Evolutionary conservation across 2,797 vertebrate species (phyloP).

Genomic region (Poecilia gillii): DNA sequence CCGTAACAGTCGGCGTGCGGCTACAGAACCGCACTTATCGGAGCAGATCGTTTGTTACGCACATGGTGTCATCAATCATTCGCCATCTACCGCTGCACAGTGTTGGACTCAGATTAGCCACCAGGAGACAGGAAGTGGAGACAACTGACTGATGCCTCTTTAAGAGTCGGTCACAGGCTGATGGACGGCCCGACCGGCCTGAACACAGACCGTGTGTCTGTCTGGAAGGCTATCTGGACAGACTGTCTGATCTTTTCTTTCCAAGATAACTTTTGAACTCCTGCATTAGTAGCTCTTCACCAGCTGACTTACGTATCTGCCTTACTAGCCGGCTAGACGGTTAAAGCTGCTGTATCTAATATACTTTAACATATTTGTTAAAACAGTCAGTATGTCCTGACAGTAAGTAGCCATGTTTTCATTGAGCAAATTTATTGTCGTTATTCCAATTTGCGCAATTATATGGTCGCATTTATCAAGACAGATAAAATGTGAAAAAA

Average conservation of each 20-base stretch:
- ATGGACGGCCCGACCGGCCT: conserved; percentile 16
- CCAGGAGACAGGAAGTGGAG: conserved; percentile 12
- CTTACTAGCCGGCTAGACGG: conserved; percentile 20
- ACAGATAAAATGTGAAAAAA: too few species aligned
- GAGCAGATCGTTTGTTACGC: conserved; percentile 56
- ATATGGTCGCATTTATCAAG: too few species aligned
- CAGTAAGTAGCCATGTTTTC: conserved; percentile 26
- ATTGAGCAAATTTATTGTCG: too few species aligned
- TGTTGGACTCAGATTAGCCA: conserved; percentile 19
- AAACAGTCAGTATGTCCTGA: too few species aligned
- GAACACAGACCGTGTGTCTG: conserved; percentile 6
- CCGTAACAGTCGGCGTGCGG: conserved; percentile 49
- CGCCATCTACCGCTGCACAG: conserved; percentile 21
- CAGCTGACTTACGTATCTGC: conserved; percentile 2
- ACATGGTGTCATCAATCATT: conserved; percentile 61
- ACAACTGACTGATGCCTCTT: conserved; percentile 25
- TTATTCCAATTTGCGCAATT: too few species aligned
- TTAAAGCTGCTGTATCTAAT: conserved; percentile 1
- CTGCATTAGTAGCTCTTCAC: conserved; percentile 21
- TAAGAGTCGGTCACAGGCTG: conserved; percentile 24
- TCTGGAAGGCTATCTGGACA: conserved; percentile 6
- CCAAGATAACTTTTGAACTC: conserved; percentile 30
- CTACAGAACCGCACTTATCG: conserved; percentile 39
- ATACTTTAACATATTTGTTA: too few species aligned
- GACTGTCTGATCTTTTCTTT: conserved; percentile 19